Evolutionary conservation across 2,113 vertebrate genomes (phyloP), one percentile per base, ranked within the genome.

Genomic region (Elanoides forficatus): DNA sequence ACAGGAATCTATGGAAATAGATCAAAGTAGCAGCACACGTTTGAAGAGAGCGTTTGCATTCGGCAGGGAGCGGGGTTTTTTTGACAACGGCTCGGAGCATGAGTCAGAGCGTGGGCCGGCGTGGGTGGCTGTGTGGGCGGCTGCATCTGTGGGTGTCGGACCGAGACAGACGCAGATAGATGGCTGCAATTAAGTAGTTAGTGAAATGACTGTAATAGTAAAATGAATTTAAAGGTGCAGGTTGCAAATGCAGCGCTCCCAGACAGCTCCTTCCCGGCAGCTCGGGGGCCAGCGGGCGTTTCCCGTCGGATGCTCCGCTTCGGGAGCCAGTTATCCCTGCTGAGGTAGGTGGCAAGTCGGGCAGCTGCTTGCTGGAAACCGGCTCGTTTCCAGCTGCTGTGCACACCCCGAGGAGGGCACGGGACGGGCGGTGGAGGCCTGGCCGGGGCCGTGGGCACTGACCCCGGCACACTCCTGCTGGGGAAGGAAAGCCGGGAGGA

Each of bases 71-170:
- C 68, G 65, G 97, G 95, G 84, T 82, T 96, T 81, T 71, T 95
- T 81, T 60, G 87, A 97, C 96, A 92, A 8, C 68, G 71, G 60
- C 95, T 97, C 10, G 59, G 93, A 95, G 95, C 93, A 56, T 98
- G 98, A 98, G 96, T 98, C 97, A 98, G 89, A 96, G 82, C 82
- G 94, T 92, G 97, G 97, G 97, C 95, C 10, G 85, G 92, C 5
- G 90, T 97, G 96, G 97, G 98, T 25, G 93, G 93, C 85, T 67
- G 83, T 90, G 90, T 93, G 96, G 98, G 98, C 43, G 83, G 95
- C 93, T 70, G 84, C 97, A 96, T 97, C 97, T 95, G 98, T 95
- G 97, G 98, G 98, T 97, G 98, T 98, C 86, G 97, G 97, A 95
- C 97, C 91, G 91, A 98, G 97, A 97, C 96, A 97, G 97, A 96